Conservation (phyloP, 2,888 invertebrate genomes). For the Chrysotoxum bicinctum region DNA sequence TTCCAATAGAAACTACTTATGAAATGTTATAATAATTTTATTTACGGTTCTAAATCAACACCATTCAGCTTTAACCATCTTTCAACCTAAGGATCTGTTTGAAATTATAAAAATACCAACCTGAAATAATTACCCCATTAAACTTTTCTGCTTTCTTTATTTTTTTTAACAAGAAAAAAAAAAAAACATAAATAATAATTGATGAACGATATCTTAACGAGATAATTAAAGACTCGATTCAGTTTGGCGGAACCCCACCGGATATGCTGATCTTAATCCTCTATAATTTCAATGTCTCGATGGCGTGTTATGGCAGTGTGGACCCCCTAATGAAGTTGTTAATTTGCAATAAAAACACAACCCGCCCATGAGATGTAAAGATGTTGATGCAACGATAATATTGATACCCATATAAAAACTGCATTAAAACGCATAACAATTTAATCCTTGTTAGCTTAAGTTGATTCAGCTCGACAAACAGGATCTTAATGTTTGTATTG, state of each 20-base stretch:
- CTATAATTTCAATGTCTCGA: constrained; percentile 8
- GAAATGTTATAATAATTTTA: not conserved
- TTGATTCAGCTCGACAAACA: constrained; percentile 6
- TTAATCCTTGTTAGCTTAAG: constrained; percentile 35
- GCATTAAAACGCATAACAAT: constrained; percentile 14
- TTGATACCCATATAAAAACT: constrained; percentile 2
- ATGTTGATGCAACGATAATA: constrained; percentile 3
- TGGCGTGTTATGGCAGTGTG: not conserved
- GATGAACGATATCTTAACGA: constrained; percentile 64
- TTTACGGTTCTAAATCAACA: constrained; percentile 1
- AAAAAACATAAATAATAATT: not conserved
- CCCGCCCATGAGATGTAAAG: constrained; percentile 13
- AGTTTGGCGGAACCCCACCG: constrained; percentile 19
- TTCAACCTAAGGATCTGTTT: not conserved
- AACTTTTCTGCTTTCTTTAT: not conserved
- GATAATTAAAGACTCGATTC: constrained; percentile 47
- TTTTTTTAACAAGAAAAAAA: not conserved
- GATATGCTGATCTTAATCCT: constrained; percentile 29
- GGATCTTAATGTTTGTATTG: not conserved
- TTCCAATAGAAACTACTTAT: not conserved
- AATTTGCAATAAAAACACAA: constrained; percentile 51
- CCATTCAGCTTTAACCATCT: not conserved
- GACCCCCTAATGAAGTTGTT: constrained; percentile 59
- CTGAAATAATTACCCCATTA: not conserved
- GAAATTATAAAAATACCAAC: not conserved